phyloP scores from a whole-genome alignment of 1,140 invertebrate species.

The Caerostris extrusa region DNA sequence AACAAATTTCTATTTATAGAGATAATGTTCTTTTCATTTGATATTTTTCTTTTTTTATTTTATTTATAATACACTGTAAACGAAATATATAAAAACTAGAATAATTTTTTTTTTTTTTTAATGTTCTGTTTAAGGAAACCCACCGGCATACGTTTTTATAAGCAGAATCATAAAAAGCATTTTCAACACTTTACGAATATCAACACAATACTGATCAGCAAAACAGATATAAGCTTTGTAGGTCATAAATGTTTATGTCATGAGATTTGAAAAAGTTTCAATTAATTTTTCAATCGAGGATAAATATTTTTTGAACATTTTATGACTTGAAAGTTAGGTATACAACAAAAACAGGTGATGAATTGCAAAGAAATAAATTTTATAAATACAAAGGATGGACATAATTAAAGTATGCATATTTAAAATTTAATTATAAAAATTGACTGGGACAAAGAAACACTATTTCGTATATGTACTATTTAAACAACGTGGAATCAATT shows the following conservation, averaged over 20 bases:
- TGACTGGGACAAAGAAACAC: too few species aligned
- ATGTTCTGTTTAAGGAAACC: neutral
- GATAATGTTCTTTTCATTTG: too few species aligned
- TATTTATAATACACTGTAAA: too few species aligned
- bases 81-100: too few species aligned
- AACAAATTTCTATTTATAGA: too few species aligned
- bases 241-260: slow-evolving; percentile 18
- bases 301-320: neutral
- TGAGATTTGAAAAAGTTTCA: neutral
- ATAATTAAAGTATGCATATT: too few species aligned
- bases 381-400: too few species aligned
- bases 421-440: too few species aligned
- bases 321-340: neutral
- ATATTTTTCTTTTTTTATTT: too few species aligned
- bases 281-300: neutral
- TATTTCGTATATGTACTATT: too few species aligned
- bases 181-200: neutral
- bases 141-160: neutral
- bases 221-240: neutral
- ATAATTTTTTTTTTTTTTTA: too few species aligned
- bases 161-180: neutral
- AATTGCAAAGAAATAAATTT: neutral
- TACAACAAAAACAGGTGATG: neutral
- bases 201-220: neutral
- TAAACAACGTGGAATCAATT: too few species aligned